These are phyloP conservation scores for Epistrophe eligans DNA, from an alignment of 2,888 invertebrate species.

Conservation along the genomic window DNA sequence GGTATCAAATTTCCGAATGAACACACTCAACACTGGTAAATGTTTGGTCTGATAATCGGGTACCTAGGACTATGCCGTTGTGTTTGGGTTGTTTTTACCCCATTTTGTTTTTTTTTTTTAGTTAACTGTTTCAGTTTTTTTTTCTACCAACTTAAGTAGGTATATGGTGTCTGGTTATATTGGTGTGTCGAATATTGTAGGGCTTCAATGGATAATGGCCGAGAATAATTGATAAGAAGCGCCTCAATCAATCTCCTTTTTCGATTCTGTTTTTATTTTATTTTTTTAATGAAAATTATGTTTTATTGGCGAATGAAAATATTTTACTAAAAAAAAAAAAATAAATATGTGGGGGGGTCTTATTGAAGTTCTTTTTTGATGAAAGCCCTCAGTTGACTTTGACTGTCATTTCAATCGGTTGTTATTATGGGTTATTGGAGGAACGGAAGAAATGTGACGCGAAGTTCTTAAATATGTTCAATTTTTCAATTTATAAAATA, in stretches of 20 bases:
- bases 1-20: slow-evolving; percentile 73
- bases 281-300: slow-evolving; percentile 8
- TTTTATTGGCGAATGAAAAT: neutral
- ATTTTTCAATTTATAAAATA: neutral
- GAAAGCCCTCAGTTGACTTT: slow-evolving; percentile 10
- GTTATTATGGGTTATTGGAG: neutral
- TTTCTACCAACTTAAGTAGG: slow-evolving; percentile 11
- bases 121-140: slow-evolving; percentile 2
- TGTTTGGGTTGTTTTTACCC: slow-evolving; percentile 13
- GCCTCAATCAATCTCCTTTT: slow-evolving; percentile 62
- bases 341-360: neutral
- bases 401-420: slow-evolving; percentile 30
- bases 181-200: slow-evolving; percentile 56
- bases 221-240: slow-evolving; percentile 71
- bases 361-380: neutral
- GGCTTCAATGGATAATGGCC: slow-evolving; percentile 58
- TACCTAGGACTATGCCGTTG: slow-evolving; percentile 9
- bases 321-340: slow-evolving; percentile 8
- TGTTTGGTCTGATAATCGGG: slow-evolving; percentile 66
- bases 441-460: neutral
- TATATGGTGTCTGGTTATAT: slow-evolving; percentile 9
- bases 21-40: slow-evolving; percentile 62
- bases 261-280: neutral
- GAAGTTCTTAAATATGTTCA: neutral
- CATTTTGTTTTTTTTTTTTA: slow-evolving; percentile 12